Conservation (phyloP, 2,797 vertebrate genomes). For the Galagoides demidoff region DNA sequence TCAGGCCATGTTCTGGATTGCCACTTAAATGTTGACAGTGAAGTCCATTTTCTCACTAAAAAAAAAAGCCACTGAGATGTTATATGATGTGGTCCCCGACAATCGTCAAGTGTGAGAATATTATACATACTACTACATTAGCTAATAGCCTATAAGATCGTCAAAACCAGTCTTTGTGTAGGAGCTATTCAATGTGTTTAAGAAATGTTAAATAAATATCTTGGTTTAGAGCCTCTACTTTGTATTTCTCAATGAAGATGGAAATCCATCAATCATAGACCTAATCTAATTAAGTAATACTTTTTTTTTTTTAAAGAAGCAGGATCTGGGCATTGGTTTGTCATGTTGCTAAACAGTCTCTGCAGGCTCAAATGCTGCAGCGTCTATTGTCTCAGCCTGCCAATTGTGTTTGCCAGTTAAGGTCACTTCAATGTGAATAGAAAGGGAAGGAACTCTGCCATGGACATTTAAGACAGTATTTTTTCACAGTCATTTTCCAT, state of each 20-base stretch:
- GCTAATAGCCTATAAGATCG: not conserved
- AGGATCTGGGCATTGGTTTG: not conserved
- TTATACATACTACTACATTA: not conserved
- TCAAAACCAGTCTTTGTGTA: not conserved
- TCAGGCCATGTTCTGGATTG: not conserved
- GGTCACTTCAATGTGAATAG: constrained; percentile 52
- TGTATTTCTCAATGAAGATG: constrained; percentile 39
- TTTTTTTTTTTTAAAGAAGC: not conserved
- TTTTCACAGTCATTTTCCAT: constrained; percentile 58
- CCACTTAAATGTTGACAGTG: not conserved
- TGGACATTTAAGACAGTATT: constrained; percentile 16
- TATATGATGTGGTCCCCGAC: not conserved
- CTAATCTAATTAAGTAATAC: constrained; percentile 46
- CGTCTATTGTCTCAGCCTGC: constrained; percentile 11
- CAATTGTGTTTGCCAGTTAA: constrained; percentile 2
- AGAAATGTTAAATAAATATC: constrained; percentile 10
- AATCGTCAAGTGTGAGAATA: not conserved
- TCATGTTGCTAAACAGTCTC: not conserved
- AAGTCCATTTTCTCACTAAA: constrained; percentile 60
- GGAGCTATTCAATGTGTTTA: not conserved
- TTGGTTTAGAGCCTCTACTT: constrained; percentile 39
- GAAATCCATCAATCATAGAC: constrained; percentile 18
- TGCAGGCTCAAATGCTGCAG: not conserved
- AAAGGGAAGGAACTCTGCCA: constrained; percentile 35
- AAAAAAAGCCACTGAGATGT: not conserved